Percentiles rank a stretch among this genome's conserved stretches.
Evolutionary conservation across 2,113 vertebrate species (phyloP).

Genomic region (Prochilodus magdalenae): DNA sequence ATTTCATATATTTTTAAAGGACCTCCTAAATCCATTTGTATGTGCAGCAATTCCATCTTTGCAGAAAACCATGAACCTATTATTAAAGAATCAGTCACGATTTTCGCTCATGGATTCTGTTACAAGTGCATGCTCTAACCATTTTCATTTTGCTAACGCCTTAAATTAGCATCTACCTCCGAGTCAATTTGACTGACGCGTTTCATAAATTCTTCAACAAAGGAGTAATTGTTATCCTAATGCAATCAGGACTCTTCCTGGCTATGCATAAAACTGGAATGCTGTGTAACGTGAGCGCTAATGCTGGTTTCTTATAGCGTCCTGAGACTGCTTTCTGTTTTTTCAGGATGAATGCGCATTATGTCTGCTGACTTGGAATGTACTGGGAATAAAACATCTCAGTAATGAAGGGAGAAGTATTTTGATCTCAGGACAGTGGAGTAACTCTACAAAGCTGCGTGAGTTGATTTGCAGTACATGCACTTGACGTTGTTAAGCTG

Average conservation of each 20-base stretch:
- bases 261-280: background rate
- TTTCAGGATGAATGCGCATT: background rate
- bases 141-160: background rate
- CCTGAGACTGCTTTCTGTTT: background rate
- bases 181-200: background rate
- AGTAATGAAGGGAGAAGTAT: background rate
- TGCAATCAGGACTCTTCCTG: background rate
- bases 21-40: background rate
- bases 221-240: background rate
- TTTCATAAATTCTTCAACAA: background rate
- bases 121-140: background rate
- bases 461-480: background rate
- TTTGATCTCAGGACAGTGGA: background rate
- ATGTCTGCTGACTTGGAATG: background rate
- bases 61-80: background rate
- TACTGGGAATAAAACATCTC: background rate
- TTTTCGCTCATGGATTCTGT: background rate
- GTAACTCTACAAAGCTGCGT: background rate
- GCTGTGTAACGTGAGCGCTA: too few species aligned
- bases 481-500: background rate
- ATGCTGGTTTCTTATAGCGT: background rate
- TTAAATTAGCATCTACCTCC: background rate
- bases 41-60: conserved; percentile 1
- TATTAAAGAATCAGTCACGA: conserved; percentile 6
- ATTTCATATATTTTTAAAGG: conserved; percentile 5